Evolutionary conservation across 2,888 invertebrate genomes (phyloP).

Genomic region (Tipula helvola): DNA sequence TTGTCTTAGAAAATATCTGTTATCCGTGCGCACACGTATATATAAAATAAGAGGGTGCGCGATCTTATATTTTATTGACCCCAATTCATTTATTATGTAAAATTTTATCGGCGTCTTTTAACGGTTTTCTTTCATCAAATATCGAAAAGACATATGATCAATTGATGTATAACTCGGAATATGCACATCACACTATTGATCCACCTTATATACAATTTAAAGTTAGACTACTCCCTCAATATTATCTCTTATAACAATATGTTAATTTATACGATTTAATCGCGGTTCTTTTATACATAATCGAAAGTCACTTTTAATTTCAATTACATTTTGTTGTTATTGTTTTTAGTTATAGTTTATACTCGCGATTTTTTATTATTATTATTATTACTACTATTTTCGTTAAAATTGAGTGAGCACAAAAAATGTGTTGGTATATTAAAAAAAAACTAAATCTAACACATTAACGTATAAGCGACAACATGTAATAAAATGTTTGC

Average conservation of each 20-base stretch:
- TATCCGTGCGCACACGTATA: not conserved
- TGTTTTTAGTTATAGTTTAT: not conserved
- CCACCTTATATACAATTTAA: not conserved
- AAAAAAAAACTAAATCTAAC: not conserved
- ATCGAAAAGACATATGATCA: not conserved
- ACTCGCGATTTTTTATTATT: not conserved
- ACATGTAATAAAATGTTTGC: not conserved
- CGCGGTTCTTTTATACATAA: not conserved
- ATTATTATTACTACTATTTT: not conserved
- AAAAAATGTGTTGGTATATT: not conserved
- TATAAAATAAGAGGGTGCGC: not conserved
- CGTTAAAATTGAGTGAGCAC: not conserved
- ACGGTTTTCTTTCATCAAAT: not conserved
- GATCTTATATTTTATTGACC: not conserved
- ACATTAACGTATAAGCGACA: not conserved
- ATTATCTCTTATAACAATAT: not conserved
- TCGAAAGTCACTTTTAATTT: conserved; percentile 4
- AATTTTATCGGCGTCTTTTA: not conserved
- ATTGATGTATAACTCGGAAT: not conserved
- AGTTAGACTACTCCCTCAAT: not conserved
- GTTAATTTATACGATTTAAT: not conserved
- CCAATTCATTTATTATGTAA: not conserved
- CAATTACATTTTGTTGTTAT: not conserved
- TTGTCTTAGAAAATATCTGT: not conserved
- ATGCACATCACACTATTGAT: not conserved